These are phyloP conservation scores for Mesoligia furuncula DNA, from an alignment of 2,888 invertebrate genomes.

Conservation along the genomic window DNA sequence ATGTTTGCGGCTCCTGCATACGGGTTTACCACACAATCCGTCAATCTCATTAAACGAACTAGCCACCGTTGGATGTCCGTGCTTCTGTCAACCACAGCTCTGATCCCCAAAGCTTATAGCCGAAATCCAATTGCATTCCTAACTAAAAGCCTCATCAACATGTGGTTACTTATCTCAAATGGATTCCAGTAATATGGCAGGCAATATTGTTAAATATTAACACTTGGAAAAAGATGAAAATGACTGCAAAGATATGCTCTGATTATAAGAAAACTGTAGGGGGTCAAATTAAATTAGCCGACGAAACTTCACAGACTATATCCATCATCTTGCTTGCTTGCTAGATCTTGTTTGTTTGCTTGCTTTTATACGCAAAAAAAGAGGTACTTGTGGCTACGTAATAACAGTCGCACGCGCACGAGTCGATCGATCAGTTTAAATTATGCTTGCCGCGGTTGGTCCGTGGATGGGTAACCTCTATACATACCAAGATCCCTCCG, in stretches of 20 bases:
- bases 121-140: slow-evolving; percentile 16
- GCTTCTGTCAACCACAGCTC: slow-evolving; percentile 13
- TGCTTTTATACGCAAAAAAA: too few species aligned
- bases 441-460: too few species aligned
- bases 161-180: background rate
- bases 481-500: too few species aligned
- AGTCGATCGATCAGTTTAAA: too few species aligned
- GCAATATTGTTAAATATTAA: background rate
- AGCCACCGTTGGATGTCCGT: background rate
- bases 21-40: background rate
- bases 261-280: background rate
- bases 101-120: background rate
- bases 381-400: too few species aligned
- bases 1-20: background rate
- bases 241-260: too few species aligned
- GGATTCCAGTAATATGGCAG: background rate
- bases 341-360: too few species aligned
- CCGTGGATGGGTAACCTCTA: too few species aligned
- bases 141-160: background rate
- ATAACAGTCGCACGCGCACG: too few species aligned
- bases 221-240: background rate
- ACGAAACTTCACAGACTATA: background rate
- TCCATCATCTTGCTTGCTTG: too few species aligned
- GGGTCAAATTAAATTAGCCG: background rate
- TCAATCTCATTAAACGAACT: slow-evolving; percentile 8